A percentile compares a stretch with the other conserved stretches of the same genome.
phyloP scores from a whole-genome alignment of 2,113 vertebrate genomes.

The Phoxinus phoxinus region DNA sequence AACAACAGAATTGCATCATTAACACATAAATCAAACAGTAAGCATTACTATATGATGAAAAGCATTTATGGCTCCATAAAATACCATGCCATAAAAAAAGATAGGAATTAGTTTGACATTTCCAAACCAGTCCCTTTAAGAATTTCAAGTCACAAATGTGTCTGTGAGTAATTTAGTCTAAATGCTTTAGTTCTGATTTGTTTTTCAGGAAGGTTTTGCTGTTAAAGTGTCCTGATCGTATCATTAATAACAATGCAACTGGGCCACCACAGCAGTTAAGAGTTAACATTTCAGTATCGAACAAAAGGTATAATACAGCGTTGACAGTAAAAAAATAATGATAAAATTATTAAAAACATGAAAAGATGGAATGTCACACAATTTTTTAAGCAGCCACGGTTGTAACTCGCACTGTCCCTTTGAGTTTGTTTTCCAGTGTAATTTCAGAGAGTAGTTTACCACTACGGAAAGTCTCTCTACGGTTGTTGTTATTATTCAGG shows the following conservation, averaged over 20 bases:
- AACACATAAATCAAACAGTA: slow-evolving; percentile 12
- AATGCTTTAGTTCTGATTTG: not conserved
- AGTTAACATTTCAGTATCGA: not conserved
- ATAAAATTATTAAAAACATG: slow-evolving; percentile 64
- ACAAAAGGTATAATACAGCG: not conserved
- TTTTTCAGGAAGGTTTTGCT: not conserved
- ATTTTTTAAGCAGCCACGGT: slow-evolving; percentile 72
- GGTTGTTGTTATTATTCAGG: not conserved
- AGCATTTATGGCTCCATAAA: slow-evolving; percentile 6
- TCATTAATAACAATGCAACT: not conserved
- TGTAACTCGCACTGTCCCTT: slow-evolving; percentile 62
- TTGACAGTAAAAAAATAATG: slow-evolving; percentile 59
- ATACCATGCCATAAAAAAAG: not conserved
- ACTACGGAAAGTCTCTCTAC: not conserved
- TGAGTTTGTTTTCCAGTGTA: slow-evolving; percentile 56
- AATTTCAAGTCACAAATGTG: not conserved
- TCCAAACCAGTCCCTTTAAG: not conserved
- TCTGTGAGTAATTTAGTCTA: not conserved
- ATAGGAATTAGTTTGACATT: not conserved
- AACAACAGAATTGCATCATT: slow-evolving; percentile 16
- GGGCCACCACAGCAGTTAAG: not conserved
- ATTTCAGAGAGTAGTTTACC: slow-evolving; percentile 20
- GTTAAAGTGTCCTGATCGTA: not conserved
- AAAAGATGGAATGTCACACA: slow-evolving; percentile 56
- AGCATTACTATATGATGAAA: not conserved